Evolutionary conservation across 2,888 invertebrate genomes (phyloP).

Genomic region (Heteropelma amictum): DNA sequence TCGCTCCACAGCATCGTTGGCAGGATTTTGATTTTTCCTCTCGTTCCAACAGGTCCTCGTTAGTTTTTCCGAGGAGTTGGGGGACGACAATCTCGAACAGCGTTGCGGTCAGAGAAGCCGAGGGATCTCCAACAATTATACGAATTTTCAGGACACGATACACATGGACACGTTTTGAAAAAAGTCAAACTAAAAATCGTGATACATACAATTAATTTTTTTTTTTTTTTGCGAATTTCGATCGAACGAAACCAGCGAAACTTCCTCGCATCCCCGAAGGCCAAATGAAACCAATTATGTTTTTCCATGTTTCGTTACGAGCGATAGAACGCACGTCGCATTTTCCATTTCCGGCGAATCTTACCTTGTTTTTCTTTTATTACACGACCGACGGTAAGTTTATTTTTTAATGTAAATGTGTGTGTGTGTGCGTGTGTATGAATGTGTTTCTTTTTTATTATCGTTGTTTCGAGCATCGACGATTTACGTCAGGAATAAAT

Average conservation of each 20-base stretch:
- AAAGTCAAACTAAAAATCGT: no score
- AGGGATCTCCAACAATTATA: conserved; percentile 63
- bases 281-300: neutral
- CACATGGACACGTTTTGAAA: conserved; percentile 70
- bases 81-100: conserved; percentile 62
- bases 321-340: no score
- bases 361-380: conserved; percentile 30
- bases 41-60: conserved; percentile 68
- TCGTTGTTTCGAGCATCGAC: neutral
- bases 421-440: conserved; percentile 8
- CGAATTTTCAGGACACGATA: conserved; percentile 67
- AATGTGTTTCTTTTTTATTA: neutral
- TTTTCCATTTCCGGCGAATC: no score
- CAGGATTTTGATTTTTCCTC: neutral
- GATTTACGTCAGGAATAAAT: no score
- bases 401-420: neutral
- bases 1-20: no score
- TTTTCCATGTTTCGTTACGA: conserved; percentile 49
- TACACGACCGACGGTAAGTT: neutral
- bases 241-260: conserved; percentile 27
- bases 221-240: no score
- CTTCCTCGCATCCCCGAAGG: conserved; percentile 24
- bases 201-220: no score
- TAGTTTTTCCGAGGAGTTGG: conserved; percentile 71
- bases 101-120: conserved; percentile 57